Base-by-base conservation (phyloP, 2,797 vertebrate species). In the Taenioides sp. region DNA sequence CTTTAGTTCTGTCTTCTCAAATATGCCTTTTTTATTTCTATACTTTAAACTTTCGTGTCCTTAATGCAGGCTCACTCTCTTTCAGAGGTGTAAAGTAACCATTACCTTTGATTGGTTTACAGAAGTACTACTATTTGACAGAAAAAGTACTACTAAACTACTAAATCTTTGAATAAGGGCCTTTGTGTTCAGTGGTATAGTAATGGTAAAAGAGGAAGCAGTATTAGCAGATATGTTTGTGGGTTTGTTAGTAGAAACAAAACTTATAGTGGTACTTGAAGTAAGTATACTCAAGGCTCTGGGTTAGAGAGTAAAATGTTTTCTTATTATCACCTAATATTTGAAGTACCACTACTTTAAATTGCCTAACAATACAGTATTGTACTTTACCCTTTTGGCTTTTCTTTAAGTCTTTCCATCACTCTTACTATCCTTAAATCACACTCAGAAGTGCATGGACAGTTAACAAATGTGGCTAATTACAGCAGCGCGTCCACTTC, bases 381-480 rank as follows among this genome's bases (percentile, higher is more conserved):
- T 52, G 50, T 52, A 52, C 20, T 55, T 10, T 55, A 55, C 54
- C 22, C 54, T n/a, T 10, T 57, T 23, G 3, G n/a, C n/a, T 54
- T 31, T 37, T 50, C 7, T 18, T 40, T 22, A n/a, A 20, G 25
- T 52, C 73, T 86, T 71, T 82, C 68, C 74, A 76, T 87, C 85
- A 80, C 81, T 84, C 81, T 80, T 65, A 77, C 69, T 54, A 72
- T 73, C 78, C 72, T 72, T 70, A 58, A 66, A 81, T 81, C 76
- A 69, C 31, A 74, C 72, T 76, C 34, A 61, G 28, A 77, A 67
- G 37, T 58, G 47, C 54, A 50, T 62, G 37, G 65, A 61, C 55
- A 72, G 67, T 80, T 94, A 95, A 95, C 95, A 96, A 96, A 96
- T 94, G 95, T 94, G 93, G 95, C 94, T 98, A 97, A 98, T 97